phyloP scores from a whole-genome alignment of 2,797 vertebrate species.

The Lacerta agilis region DNA sequence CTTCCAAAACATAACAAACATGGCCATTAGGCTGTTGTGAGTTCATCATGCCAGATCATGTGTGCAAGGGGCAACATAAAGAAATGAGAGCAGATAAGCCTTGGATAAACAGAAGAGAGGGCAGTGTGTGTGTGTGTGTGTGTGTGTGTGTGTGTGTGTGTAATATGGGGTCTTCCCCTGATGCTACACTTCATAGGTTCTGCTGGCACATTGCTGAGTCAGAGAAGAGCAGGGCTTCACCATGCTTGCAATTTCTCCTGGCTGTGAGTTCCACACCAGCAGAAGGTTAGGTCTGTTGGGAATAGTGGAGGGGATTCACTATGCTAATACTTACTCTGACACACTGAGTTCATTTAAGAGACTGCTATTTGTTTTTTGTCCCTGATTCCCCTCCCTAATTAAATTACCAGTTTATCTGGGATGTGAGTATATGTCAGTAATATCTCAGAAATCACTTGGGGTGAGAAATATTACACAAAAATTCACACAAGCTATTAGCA shows the following conservation, averaged over 20 bases:
- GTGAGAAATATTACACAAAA: conserved; percentile 17
- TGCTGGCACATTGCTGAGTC: conserved; percentile 19
- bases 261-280: conserved; percentile 12
- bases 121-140: too few relatives aligned
- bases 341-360: conserved; percentile 45
- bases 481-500: conserved; percentile 13
- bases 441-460: conserved; percentile 22
- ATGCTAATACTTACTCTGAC: conserved; percentile 39
- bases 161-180: not conserved
- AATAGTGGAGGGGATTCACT: conserved; percentile 33
- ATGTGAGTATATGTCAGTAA: conserved; percentile 41
- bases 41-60: not conserved
- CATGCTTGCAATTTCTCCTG: conserved; percentile 1
- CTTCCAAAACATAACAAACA: not conserved
- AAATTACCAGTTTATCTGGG: conserved; percentile 38
- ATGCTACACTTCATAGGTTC: not conserved
- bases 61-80: not conserved
- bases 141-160: too few relatives aligned
- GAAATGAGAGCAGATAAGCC: not conserved
- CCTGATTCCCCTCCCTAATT: conserved; percentile 47
- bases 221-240: conserved; percentile 1
- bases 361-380: conserved; percentile 44
- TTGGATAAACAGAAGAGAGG: not conserved
- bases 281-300: conserved; percentile 41
- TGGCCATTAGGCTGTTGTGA: not conserved